Evolutionary conservation across 1,140 invertebrate species (phyloP), one percentile per base, ranked within the genome.

Genomic region (Achroia grisella): DNA sequence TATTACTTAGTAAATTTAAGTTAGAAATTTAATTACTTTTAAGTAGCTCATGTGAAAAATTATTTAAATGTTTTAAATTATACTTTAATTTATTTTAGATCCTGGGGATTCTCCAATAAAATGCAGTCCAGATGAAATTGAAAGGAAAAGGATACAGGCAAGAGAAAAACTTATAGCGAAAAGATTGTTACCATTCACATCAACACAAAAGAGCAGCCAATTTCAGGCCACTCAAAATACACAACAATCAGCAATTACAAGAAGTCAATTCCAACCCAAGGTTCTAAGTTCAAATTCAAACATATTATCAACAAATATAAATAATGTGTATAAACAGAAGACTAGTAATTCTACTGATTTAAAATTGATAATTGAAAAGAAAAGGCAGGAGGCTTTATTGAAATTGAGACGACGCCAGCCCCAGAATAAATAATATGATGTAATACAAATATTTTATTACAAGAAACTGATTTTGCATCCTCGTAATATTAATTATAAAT

Each of bases 321-420:
- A 17, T n/a, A n/a, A n/a, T 17, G 8, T 6, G 6, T 28, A 14
- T 28, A 15, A 31, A 40, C 45, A 42, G 11, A 63, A 54, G 32
- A 15, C 56, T 42, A 66, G 40, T 43, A 49, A 39, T 13, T 14
- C 33, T 39, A n/a, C 23, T 46, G 60, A 73, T 46, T 44, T 81
- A 17, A 73, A 74, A 55, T 47, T 39, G 36, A 17, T 81, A 8
- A 81, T 85, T 49, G 78, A 81, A 50, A 81, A 70, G 52, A 82
- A 85, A 55, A 72, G 77, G 52, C 76, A 81, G 44, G 76, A 85
- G 60, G 81, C 81, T 11, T 54, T 85, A 35, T 68, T 85, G 71
- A 81, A 76, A 54, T 64, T 82, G 55, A 69, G 71, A 56, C 54
- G 56, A 36, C 51, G 56, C 45, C 66, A 65, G 36, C 63, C 51